Evolutionary conservation across 2,797 vertebrate species (phyloP).

Genomic region (Phrynocephalus forsythii): DNA sequence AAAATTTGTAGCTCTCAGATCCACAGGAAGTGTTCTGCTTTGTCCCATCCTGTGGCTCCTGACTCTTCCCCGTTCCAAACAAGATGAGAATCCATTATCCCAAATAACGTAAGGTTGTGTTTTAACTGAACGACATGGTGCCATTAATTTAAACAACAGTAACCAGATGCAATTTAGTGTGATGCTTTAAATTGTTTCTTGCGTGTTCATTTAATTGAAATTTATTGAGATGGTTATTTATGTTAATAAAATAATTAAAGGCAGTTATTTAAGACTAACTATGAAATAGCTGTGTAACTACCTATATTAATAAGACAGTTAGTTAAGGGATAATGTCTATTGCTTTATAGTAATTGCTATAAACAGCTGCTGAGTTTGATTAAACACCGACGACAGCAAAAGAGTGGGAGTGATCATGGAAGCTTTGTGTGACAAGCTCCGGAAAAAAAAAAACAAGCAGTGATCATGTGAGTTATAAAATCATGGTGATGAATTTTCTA

Average conservation of each 20-base stretch:
- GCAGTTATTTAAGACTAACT: conserved; percentile 78
- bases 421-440: conserved; percentile 72
- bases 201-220: conserved; percentile 74
- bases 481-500: conserved; percentile 54
- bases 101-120: conserved; percentile 61
- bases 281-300: conserved; percentile 76
- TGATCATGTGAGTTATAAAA: conserved; percentile 63
- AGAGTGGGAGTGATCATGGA: conserved; percentile 72
- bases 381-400: conserved; percentile 75
- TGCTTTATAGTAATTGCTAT: conserved; percentile 78
- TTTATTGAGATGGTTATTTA: conserved; percentile 77
- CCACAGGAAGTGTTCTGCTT: neutral
- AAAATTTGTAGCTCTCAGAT: conserved; percentile 9
- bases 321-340: conserved; percentile 77
- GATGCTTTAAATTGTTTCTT: conserved; percentile 69
- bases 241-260: conserved; percentile 80
- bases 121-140: conserved; percentile 60
- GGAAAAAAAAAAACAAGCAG: conserved; percentile 63
- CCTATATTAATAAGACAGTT: conserved; percentile 80
- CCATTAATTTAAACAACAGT: conserved; percentile 71
- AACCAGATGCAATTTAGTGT: conserved; percentile 71
- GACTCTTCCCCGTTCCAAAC: neutral
- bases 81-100: conserved; percentile 29
- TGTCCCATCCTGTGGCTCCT: neutral
- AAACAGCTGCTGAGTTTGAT: conserved; percentile 80